Conservation (phyloP, 2,888 invertebrate genomes). For the Pterostichus madidus region DNA sequence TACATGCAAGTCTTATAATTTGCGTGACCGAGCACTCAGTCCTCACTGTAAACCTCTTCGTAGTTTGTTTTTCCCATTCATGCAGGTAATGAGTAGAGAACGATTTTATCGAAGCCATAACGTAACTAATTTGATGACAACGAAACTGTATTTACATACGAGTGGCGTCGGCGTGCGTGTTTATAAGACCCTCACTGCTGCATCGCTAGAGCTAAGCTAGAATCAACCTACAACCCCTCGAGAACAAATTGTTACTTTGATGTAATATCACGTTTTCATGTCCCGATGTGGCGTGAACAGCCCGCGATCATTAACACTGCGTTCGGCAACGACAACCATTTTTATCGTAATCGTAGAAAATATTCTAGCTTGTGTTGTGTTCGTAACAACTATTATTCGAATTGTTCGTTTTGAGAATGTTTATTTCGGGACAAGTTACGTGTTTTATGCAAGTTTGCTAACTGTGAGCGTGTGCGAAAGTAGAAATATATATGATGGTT, state of each 20-base stretch:
- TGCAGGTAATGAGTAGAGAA: conserved; percentile 64
- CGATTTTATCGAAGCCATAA: conserved; percentile 64
- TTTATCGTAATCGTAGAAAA: conserved; percentile 42
- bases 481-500: conserved; percentile 48
- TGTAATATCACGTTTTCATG: conserved; percentile 31
- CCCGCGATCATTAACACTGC: conserved; percentile 28
- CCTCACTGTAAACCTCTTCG: conserved; percentile 37
- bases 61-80: conserved; percentile 64
- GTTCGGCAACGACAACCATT: conserved; percentile 1
- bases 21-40: conserved; percentile 47
- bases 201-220: background rate
- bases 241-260: conserved; percentile 47
- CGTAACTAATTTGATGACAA: conserved; percentile 67
- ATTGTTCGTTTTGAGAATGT: conserved; percentile 36
- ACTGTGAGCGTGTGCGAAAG: conserved; percentile 58
- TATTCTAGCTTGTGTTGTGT: conserved; percentile 21
- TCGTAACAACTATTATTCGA: conserved; percentile 51
- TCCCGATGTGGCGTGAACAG: conserved; percentile 14
- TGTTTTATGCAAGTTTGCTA: conserved; percentile 57
- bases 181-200: background rate
- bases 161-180: conserved; percentile 32
- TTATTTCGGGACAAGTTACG: conserved; percentile 57
- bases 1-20: conserved; percentile 37
- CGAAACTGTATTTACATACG: conserved; percentile 66
- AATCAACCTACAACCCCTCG: background rate